Base-by-base conservation (phyloP, 2,113 vertebrate genomes). In the Prietella phreatophila region DNA sequence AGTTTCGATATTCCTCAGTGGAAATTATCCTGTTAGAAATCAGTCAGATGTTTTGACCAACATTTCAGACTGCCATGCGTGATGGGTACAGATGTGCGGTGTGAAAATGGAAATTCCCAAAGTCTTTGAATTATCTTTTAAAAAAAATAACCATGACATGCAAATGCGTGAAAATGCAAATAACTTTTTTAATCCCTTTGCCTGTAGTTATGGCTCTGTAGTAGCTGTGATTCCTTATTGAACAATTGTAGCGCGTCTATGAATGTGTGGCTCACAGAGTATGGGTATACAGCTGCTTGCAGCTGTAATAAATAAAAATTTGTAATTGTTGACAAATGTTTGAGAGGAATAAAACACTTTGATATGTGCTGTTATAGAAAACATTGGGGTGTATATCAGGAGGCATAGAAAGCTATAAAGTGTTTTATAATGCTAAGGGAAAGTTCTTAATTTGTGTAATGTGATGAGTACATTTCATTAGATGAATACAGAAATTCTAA, bases 1-100 rank as follows among this genome's bases (percentile, higher is more conserved):
- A 90, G 86, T 73, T 78, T 76, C 0, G 4, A 39, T 20, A 73
- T 20, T 39, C 69, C 33, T 73, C 19, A 73, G 69, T 36, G 19
- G 56, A 88, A 50, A 67, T 86, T 84, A n/a, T 36, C 10, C 3
- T 65, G 27, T 82, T 58, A 47, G 19, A 83, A 83, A 83, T 83
- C 25, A 33, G 56, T 39, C 56, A 61, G 80, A 61, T 42, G 55
- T 61, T 39, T 61, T 19, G 36, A 7, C 6, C 36, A 6, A 30
- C 25, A 4, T 65, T 83, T 50, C 11, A n/a, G 15, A 33, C 75
- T 8, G 20, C 39, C 17, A 3, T 14, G 27, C 6, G 5, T 53
- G 2, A 6, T 25, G 3, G 36, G 71, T 71, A 71, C 30, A 53
- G 27, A n/a, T 20, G 53, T 36, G n/a, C 17, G 58, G n/a, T 11